A percentile compares a stretch with the other conserved stretches of the same genome.
Conservation (phyloP, 1,140 invertebrate genomes). For the Pseudomyrmex flavicornis region DNA sequence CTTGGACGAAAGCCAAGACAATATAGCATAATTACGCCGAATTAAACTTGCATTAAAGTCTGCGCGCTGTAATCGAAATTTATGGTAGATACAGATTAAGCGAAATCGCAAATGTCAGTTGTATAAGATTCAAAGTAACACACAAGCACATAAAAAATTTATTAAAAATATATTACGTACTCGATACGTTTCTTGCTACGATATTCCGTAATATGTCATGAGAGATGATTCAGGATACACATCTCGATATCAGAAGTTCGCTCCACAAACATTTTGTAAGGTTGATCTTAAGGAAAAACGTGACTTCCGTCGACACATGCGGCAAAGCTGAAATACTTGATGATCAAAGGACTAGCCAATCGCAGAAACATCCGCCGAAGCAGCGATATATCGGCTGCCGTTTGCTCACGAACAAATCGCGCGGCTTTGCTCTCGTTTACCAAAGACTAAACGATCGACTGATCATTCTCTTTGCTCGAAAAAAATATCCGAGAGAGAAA, state of each 20-base stretch:
- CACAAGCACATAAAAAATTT: neutral
- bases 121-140: neutral
- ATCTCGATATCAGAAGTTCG: constrained; percentile 1
- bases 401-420: constrained; percentile 34
- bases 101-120: neutral
- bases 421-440: neutral
- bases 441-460: constrained; percentile 47
- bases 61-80: constrained; percentile 25
- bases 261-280: constrained; percentile 2
- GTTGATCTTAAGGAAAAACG: constrained; percentile 22
- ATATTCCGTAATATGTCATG: constrained; percentile 13
- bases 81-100: constrained; percentile 19
- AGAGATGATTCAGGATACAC: constrained; percentile 1
- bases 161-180: neutral
- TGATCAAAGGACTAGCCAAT: constrained; percentile 49
- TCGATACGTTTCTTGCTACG: neutral
- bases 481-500: constrained; percentile 12
- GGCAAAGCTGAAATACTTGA: constrained; percentile 12
- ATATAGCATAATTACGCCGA: constrained; percentile 30
- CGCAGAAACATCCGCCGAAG: constrained; percentile 9
- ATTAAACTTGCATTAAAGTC: constrained; percentile 53
- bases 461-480: constrained; percentile 9
- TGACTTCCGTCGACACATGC: constrained; percentile 6
- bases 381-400: neutral
- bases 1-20: constrained; percentile 41